Evolutionary conservation across 2,888 invertebrate genomes (phyloP).

Genomic region (Octonoba sinensis): DNA sequence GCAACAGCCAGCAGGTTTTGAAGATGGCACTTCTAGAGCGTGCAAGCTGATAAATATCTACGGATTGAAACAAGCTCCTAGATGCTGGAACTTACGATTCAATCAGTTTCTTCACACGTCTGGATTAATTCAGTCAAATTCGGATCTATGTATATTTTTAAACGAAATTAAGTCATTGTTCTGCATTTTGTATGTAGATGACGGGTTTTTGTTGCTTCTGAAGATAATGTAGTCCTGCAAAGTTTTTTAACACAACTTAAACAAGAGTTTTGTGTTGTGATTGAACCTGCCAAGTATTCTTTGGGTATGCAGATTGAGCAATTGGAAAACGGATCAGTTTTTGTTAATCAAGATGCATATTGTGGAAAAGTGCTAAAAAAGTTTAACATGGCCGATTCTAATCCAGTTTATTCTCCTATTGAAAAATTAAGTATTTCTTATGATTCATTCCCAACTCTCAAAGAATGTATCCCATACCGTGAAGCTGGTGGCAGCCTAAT

Average conservation of each 20-base stretch:
- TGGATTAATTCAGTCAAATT: constrained; percentile 27
- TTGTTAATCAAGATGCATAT: constrained; percentile 26
- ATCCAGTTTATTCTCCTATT: no score
- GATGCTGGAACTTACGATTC: constrained; percentile 13
- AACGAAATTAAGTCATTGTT: not conserved
- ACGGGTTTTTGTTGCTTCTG: constrained; percentile 42
- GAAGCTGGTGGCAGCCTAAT: no score
- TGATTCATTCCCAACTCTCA: no score
- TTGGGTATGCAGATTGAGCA: constrained; percentile 8
- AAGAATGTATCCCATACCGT: no score
- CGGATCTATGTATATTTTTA: constrained; percentile 66
- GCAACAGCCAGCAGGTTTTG: no score
- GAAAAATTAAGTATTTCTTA: no score
- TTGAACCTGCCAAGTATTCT: not conserved
- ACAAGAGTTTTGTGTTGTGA: not conserved
- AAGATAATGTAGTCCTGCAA: not conserved
- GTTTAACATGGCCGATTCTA: constrained; percentile 46
- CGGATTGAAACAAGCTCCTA: constrained; percentile 8
- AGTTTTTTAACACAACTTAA: not conserved
- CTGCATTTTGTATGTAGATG: constrained; percentile 65
- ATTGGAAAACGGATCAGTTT: constrained; percentile 9
- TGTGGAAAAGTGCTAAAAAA: constrained; percentile 7
- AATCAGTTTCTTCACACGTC: not conserved
- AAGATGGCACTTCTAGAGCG: no score
- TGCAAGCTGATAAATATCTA: constrained; percentile 1